phyloP scores from a whole-genome alignment of 2,113 vertebrate genomes.

The Seriola dumerili region DNA sequence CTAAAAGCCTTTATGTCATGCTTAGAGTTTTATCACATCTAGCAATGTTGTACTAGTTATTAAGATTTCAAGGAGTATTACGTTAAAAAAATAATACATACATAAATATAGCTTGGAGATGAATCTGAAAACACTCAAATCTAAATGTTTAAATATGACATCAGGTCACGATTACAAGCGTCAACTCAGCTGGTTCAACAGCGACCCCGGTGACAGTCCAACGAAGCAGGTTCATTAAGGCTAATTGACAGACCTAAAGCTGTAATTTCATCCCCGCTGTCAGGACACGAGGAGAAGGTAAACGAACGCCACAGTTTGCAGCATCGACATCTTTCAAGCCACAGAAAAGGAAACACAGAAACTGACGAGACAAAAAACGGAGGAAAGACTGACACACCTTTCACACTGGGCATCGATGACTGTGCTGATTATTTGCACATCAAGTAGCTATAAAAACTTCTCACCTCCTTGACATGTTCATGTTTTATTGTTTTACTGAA shows the following conservation, averaged over 20 bases:
- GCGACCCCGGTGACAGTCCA: not conserved
- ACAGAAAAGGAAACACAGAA: not conserved
- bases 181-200: not conserved
- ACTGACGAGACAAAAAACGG: not conserved
- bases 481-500: not conserved
- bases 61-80: too few species aligned
- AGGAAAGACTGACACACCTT: not conserved
- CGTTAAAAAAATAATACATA: not conserved
- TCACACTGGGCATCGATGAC: not conserved
- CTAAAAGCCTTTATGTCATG: not conserved
- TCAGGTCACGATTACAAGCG: not conserved
- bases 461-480: too few species aligned
- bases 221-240: not conserved
- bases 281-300: constrained; percentile 19
- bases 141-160: not conserved
- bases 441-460: not conserved
- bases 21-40: not conserved
- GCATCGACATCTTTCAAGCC: constrained; percentile 18
- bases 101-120: not conserved
- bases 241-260: constrained; percentile 28
- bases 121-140: not conserved
- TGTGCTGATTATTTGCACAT: not conserved
- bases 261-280: constrained; percentile 60
- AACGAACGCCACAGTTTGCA: constrained; percentile 10
- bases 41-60: too few species aligned